Conservation (phyloP, 2,113 vertebrate genomes). For the Triplophysa siluroides region DNA sequence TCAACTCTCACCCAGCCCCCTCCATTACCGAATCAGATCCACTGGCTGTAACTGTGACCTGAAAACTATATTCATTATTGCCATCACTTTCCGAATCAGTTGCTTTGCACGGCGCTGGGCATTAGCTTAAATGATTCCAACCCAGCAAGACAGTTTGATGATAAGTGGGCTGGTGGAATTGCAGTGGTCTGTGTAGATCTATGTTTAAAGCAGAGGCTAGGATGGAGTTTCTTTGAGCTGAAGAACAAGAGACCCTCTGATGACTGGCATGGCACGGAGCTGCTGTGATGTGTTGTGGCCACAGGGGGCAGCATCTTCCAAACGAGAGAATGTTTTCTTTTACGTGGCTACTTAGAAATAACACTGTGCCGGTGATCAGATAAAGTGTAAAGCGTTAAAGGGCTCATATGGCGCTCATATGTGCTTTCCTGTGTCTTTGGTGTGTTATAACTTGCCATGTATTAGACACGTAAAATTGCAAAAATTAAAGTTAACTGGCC, state of each 20-base stretch:
- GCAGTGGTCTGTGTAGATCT: constrained; percentile 1
- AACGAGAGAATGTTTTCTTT: neutral
- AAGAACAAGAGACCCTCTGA: neutral
- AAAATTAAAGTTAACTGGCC: too few relatives aligned
- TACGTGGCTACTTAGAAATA: neutral
- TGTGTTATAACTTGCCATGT: too few relatives aligned
- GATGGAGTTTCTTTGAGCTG: neutral
- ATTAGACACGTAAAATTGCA: too few relatives aligned
- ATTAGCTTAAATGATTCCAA: constrained; percentile 29
- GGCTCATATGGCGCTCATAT: too few relatives aligned
- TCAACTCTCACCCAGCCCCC: neutral
- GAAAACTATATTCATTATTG: constrained; percentile 30
- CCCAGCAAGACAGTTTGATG: constrained; percentile 21
- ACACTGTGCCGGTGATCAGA: neutral
- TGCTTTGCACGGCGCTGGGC: constrained; percentile 13
- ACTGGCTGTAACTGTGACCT: neutral
- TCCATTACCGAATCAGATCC: constrained; percentile 1
- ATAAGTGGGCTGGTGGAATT: constrained; percentile 27
- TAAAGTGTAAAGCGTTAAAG: neutral
- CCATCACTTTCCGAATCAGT: constrained; percentile 31
- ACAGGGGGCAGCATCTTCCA: neutral
- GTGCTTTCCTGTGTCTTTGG: too few relatives aligned
- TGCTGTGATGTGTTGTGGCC: neutral
- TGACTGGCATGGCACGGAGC: neutral
- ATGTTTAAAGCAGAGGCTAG: neutral